Evolutionary conservation across 2,113 vertebrate species (phyloP).

Genomic region (Eulemur macaco): DNA sequence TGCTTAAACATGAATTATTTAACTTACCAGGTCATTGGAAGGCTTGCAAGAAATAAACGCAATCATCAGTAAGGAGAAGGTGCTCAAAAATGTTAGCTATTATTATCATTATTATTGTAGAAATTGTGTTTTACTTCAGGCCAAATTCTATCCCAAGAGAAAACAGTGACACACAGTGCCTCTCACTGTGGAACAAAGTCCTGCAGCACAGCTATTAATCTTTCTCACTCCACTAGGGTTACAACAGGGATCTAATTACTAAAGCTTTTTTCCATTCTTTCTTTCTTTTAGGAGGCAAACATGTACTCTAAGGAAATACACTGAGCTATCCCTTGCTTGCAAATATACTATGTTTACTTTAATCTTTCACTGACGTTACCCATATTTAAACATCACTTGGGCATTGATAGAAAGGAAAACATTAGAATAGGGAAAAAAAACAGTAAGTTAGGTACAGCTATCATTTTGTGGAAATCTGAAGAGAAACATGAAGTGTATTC

Average conservation of each 20-base stretch:
- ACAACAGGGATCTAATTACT: slow-evolving; percentile 65
- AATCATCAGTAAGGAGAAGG: neutral
- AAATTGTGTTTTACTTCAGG: slow-evolving; percentile 45
- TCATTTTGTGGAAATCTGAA: slow-evolving; percentile 32
- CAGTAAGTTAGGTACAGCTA: neutral
- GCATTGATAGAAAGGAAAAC: neutral
- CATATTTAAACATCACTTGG: neutral
- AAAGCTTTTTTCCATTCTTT: slow-evolving; percentile 11
- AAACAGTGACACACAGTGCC: neutral
- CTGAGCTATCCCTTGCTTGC: neutral
- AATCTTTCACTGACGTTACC: neutral
- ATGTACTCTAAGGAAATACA: neutral
- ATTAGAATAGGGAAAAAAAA: neutral
- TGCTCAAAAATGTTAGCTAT: slow-evolving; percentile 23
- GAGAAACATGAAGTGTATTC: neutral
- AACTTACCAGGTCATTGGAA: slow-evolving; percentile 24
- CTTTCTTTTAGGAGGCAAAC: slow-evolving; percentile 49
- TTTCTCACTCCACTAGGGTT: neutral
- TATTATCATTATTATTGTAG: slow-evolving; percentile 35
- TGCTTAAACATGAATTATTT: slow-evolving; percentile 62
- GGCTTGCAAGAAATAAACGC: slow-evolving; percentile 31
- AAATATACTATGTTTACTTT: slow-evolving; percentile 12
- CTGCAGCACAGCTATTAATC: slow-evolving; percentile 18
- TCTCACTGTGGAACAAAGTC: neutral
- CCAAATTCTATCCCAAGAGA: slow-evolving; percentile 37